phyloP scores from a whole-genome alignment of 2,888 invertebrate genomes.

The Phania funesta region DNA sequence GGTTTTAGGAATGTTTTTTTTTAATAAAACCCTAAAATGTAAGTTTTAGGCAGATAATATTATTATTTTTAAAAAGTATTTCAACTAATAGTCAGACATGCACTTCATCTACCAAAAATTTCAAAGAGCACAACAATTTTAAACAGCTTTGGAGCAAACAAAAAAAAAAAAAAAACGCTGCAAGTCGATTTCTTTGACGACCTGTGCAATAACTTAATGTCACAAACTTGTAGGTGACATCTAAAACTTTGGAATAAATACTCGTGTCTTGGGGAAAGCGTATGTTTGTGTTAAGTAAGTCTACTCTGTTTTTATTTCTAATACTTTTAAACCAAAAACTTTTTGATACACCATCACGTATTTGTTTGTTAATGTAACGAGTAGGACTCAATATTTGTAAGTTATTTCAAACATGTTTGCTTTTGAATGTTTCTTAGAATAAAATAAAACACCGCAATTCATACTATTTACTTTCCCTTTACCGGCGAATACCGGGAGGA shows the following conservation, averaged over 20 bases:
- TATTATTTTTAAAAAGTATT: no score
- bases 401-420: slow-evolving; percentile 6
- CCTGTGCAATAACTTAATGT: slow-evolving; percentile 60
- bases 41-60: no score
- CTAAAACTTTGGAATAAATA: slow-evolving; percentile 64
- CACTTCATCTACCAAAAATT: slow-evolving; percentile 15
- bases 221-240: slow-evolving; percentile 61
- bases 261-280: slow-evolving; percentile 48
- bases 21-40: no score
- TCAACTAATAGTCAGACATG: no score
- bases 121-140: slow-evolving; percentile 8
- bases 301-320: slow-evolving; percentile 8
- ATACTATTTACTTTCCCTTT: no score
- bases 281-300: slow-evolving; percentile 24
- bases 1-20: no score
- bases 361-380: background rate
- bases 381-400: slow-evolving; percentile 10
- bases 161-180: background rate
- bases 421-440: no score
- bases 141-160: background rate
- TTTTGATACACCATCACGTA: slow-evolving; percentile 25
- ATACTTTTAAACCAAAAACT: background rate
- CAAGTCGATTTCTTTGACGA: slow-evolving; percentile 39
- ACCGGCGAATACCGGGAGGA: no score
- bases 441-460: no score